Evolutionary conservation across 2,888 invertebrate species (phyloP), one percentile per base, ranked within the genome.

Genomic region (Lasioglossum figueresi): DNA sequence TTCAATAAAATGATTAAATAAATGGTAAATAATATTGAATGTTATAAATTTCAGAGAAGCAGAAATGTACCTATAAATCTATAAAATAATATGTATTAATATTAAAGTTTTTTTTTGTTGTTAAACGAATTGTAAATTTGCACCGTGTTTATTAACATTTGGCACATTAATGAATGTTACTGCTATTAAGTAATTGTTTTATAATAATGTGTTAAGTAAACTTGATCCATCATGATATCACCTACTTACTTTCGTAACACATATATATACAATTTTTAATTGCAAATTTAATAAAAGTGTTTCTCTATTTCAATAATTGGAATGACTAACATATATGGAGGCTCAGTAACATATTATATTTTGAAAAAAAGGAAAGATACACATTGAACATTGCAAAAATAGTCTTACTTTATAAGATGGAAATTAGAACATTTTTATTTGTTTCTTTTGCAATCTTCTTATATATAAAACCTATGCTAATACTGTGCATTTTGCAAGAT

Each of bases 381-480:
- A 37, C 45, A 43, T 48, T 78, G n/a, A 78, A 83, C 40, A 37
- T 72, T 79, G 63, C 23, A 80, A 78, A 78, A 82, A 68, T 79
- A 84, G 71, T 34, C 70, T 80, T 37, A 71, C 77, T 37, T 45
- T 27, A 23, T n/a, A 72, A 43, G n/a, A 56, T 79, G 82, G 14
- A 80, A 80, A 48, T 86, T 74, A 85, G 86, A 76, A 77, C 63
- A 79, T 68, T 79, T 76, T 73, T 80, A 77, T 76, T 74, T 56
- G 48, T 23, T 52, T 40, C 70, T 63, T 75, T 71, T 43, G 72
- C 59, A 74, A 70, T n/a, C 34, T 72, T 72, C 31, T 45, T 76
- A 73, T 52, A 52, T 86, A 79, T 73, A 68, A 83, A 88, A 88
- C 66, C 59, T 78, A 84, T 59, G 8, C 74, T 84, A 88, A 80